Evolutionary conservation across 2,888 invertebrate genomes (phyloP), one percentile per base, ranked within the genome.

Genomic region (Chironomus riparius): DNA sequence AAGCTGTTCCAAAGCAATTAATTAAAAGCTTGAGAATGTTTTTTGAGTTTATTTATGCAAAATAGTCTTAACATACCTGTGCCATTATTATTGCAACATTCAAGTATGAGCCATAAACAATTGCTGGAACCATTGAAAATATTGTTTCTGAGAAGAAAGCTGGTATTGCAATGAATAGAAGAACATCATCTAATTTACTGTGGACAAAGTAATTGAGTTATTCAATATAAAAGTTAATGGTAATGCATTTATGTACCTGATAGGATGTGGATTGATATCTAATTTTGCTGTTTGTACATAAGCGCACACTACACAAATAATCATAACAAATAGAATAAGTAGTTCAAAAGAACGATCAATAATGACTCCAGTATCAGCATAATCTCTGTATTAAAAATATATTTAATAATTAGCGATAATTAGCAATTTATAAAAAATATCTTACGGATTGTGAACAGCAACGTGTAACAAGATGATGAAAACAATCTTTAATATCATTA

Each of bases 91-190:
- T 86, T n/a, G 86, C 81, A 68, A 86, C 85, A 77, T 86, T 87
- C 28, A 88, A 80, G 70, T 86, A 80, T 78, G 87, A 86, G 2
- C 84, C 78, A 65, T 86, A 84, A 68, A 83, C 85, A 48, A 90
- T 84, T 0, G 90, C 90, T 0, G 92, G 90, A 12, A 90, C 85
- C 79, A 91, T 85, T 77, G 89, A 90, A 77, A 92, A 87, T 62
- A 90, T 87, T 0, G 89, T 88, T 80, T 91, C 90, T 79, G 91
- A 83, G 80, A 91, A 90, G 83, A 90, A 91, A 15, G 91, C 90
- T 0, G 92, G 92, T 21, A 91, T 83, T 77, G 91, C 91, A 73
- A 91, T 87, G 80, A 91, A 90, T 0, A 92, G 85, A 0, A 92
- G 83, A 1, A 91, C 86, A 79, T 91, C 91, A 79, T 92, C 92